Conservation (phyloP, 2,113 vertebrate genomes). For the Megalops atlanticus region DNA sequence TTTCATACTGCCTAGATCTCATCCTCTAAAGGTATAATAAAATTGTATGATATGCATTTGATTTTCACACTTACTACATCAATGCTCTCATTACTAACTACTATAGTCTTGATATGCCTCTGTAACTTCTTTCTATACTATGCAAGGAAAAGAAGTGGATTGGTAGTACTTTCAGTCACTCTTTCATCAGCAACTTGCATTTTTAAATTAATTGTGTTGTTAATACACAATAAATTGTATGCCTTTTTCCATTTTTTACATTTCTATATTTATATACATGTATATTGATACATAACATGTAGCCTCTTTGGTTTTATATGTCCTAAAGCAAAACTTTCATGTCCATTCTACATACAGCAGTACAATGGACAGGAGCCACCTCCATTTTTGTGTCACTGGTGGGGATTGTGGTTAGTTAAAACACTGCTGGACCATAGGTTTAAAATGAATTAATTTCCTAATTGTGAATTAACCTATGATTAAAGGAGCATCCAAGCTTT, state of each 20-base stretch:
- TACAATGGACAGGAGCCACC: not conserved
- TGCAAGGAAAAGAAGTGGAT: not conserved
- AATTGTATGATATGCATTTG: too few relatives aligned
- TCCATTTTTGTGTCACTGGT: not conserved
- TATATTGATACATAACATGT: not conserved
- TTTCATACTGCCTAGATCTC: too few relatives aligned
- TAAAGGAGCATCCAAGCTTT: slow-evolving; percentile 11
- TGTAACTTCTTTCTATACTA: not conserved
- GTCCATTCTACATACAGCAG: not conserved
- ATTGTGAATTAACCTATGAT: slow-evolving; percentile 14
- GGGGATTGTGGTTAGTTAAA: not conserved
- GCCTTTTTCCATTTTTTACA: too few relatives aligned
- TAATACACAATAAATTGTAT: not conserved
- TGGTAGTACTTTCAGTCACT: not conserved
- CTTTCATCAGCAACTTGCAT: not conserved
- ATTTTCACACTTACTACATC: too few relatives aligned
- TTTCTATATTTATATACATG: too few relatives aligned
- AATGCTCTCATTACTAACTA: too few relatives aligned
- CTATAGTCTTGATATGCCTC: too few relatives aligned
- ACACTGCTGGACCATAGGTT: not conserved
- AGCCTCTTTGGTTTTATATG: not conserved
- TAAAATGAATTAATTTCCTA: not conserved
- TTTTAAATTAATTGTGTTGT: not conserved
- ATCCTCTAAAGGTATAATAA: too few relatives aligned
- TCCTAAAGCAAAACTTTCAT: not conserved